Conservation (phyloP, 1,140 invertebrate genomes). For the Solenopsis invicta region DNA sequence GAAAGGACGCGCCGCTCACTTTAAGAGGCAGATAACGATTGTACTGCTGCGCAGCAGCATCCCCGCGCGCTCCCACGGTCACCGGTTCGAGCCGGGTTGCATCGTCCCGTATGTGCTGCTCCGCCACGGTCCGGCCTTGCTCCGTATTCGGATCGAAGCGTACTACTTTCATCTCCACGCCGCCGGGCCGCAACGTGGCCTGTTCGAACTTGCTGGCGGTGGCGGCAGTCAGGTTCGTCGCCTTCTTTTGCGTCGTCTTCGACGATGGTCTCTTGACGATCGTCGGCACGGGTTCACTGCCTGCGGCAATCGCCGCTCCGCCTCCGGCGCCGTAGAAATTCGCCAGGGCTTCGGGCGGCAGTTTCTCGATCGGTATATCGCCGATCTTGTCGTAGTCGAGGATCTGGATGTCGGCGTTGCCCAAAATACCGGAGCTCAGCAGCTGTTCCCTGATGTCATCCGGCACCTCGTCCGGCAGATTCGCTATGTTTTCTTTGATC, state of each 20-base stretch:
- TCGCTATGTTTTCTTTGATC: slow-evolving; percentile 87
- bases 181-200: slow-evolving; percentile 87
- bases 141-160: slow-evolving; percentile 92
- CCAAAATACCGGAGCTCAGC: slow-evolving; percentile 94
- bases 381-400: slow-evolving; percentile 95
- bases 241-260: slow-evolving; percentile 75
- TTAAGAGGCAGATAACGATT: slow-evolving; percentile 94
- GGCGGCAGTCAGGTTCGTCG: slow-evolving; percentile 77
- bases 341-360: slow-evolving; percentile 94
- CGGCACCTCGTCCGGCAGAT: slow-evolving; percentile 94
- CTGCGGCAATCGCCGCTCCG: slow-evolving; percentile 88
- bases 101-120: slow-evolving; percentile 91
- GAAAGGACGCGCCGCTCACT: slow-evolving; percentile 94
- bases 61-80: slow-evolving; percentile 88
- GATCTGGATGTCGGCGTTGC: slow-evolving; percentile 95
- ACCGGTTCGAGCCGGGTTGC: slow-evolving; percentile 92
- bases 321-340: slow-evolving; percentile 94
- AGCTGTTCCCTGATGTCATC: slow-evolving; percentile 94
- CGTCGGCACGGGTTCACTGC: slow-evolving; percentile 90
- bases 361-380: slow-evolving; percentile 93
- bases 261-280: slow-evolving; percentile 88
- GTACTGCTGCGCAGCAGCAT: slow-evolving; percentile 89
- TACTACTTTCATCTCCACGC: slow-evolving; percentile 94
- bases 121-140: slow-evolving; percentile 91
- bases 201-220: slow-evolving; percentile 83